A percentile compares a stretch with the other conserved stretches of the same genome.
Evolutionary conservation across 2,113 vertebrate genomes (phyloP).

Genomic region (Hippolais icterina): DNA sequence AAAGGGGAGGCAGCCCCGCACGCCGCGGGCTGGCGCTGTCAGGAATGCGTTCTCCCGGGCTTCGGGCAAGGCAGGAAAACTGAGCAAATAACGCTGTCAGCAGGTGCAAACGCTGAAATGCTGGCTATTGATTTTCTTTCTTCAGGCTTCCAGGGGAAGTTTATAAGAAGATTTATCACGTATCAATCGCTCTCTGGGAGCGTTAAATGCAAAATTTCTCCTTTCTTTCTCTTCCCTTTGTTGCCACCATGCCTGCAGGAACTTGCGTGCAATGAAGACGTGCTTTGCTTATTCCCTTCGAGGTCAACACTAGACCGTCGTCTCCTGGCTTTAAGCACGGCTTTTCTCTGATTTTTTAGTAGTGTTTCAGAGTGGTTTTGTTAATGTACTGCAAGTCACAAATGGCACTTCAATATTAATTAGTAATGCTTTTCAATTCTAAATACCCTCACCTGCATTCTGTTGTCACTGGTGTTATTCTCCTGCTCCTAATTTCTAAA

Average conservation of each 20-base stretch:
- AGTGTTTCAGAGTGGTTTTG: neutral
- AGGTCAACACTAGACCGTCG: neutral
- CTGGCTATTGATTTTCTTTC: neutral
- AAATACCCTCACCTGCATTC: slow-evolving; percentile 19
- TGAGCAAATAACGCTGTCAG: slow-evolving; percentile 20
- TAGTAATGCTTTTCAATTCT: slow-evolving; percentile 20
- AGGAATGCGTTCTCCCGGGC: slow-evolving; percentile 9
- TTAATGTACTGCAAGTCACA: neutral
- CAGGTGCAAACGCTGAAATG: slow-evolving; percentile 3
- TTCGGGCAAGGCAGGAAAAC: neutral
- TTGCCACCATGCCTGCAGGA: neutral
- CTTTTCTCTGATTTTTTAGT: neutral
- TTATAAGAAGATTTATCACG: neutral
- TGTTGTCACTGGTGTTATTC: neutral
- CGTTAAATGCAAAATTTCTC: neutral
- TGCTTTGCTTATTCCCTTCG: neutral
- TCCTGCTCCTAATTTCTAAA: neutral
- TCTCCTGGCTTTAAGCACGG: neutral
- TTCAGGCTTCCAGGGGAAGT: neutral
- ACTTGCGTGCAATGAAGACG: neutral
- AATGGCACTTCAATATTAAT: slow-evolving; percentile 4
- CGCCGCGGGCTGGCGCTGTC: neutral
- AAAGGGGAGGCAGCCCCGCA: slow-evolving; percentile 46
- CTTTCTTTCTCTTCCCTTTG: neutral
- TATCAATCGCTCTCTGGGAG: neutral